Evolutionary conservation across 2,797 vertebrate genomes (phyloP).

Genomic region (Delichon dasypus): DNA sequence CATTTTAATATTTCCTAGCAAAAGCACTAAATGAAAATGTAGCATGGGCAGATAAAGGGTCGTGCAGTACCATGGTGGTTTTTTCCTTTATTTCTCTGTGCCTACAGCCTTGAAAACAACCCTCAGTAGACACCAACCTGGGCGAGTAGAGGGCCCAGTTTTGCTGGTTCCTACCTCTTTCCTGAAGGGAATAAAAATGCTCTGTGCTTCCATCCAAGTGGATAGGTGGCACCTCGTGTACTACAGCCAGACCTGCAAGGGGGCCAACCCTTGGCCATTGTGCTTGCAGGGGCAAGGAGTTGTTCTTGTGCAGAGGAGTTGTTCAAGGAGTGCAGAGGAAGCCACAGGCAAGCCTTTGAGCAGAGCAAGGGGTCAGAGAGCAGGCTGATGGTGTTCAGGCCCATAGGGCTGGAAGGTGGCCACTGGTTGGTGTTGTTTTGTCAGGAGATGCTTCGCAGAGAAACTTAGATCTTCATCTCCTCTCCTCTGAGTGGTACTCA

Average conservation of each 20-base stretch:
- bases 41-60: neutral
- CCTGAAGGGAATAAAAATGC: neutral
- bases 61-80: neutral
- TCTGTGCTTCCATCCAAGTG: neutral
- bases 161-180: neutral
- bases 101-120: neutral
- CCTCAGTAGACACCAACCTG: neutral
- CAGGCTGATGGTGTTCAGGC: neutral
- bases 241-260: neutral
- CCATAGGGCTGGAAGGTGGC: neutral
- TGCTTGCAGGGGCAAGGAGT: neutral
- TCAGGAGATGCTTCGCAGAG: neutral
- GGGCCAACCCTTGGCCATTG: rapidly evolving
- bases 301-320: neutral
- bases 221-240: neutral
- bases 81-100: neutral
- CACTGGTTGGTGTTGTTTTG: neutral
- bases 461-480: neutral
- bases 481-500: neutral
- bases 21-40: neutral
- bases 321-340: neutral
- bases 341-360: neutral
- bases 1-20: neutral
- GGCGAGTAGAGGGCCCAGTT: neutral
- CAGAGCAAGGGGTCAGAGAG: neutral